These are phyloP conservation scores for Muraenolepis orangiensis DNA, from an alignment of 2,797 vertebrate genomes.

Conservation along the genomic window DNA sequence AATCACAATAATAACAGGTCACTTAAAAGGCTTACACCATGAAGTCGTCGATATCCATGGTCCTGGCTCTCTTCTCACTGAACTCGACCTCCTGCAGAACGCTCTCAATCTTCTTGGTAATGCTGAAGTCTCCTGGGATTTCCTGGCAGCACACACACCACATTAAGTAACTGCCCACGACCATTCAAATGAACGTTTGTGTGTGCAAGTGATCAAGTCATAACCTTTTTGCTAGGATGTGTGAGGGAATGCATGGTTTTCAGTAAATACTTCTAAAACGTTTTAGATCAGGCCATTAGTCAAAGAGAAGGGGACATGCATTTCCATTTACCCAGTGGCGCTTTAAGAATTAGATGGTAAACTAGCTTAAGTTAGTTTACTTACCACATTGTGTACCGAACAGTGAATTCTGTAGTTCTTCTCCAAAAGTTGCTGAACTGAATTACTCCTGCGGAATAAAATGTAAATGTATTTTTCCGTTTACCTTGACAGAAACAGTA, in stretches of 20 bases:
- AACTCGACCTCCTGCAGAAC: slow-evolving; percentile 83
- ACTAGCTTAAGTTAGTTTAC: slow-evolving; percentile 36
- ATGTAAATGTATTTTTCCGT: background rate
- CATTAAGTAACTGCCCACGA: background rate
- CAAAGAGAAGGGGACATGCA: background rate
- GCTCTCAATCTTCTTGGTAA: slow-evolving; percentile 84
- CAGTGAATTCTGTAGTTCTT: slow-evolving; percentile 98
- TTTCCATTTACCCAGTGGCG: background rate
- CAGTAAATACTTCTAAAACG: background rate
- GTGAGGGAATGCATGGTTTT: background rate
- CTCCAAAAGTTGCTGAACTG: slow-evolving; percentile 91
- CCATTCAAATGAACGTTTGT: background rate
- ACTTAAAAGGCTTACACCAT: slow-evolving; percentile 80
- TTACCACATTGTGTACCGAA: slow-evolving; percentile 87
- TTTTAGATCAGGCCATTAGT: background rate
- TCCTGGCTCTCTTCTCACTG: slow-evolving; percentile 86
- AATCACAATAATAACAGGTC: no score
- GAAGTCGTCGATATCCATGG: slow-evolving; percentile 98
- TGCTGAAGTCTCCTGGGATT: slow-evolving; percentile 87
- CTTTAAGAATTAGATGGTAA: background rate
- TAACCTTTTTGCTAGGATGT: background rate
- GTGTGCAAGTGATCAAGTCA: background rate
- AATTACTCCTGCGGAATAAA: slow-evolving; percentile 75
- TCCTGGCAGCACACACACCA: slow-evolving; percentile 64
- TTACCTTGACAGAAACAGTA: background rate